phyloP scores from a whole-genome alignment of 1,140 invertebrate species.

The Halictus rubicundus region DNA sequence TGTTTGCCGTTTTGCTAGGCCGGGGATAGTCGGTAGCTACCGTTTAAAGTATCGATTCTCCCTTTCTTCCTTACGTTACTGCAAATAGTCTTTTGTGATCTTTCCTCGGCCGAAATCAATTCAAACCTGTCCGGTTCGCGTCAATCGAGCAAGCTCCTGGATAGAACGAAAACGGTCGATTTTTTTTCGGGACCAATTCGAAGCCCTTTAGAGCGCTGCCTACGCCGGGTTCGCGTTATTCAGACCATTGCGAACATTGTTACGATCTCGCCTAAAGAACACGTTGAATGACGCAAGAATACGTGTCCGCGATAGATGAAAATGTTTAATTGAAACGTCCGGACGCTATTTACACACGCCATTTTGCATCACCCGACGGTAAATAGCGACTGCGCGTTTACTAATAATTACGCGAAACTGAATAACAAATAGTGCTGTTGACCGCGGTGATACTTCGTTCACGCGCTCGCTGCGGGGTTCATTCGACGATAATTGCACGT shows the following conservation, averaged over 20 bases:
- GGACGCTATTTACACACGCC: too few species aligned
- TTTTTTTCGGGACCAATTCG: background rate
- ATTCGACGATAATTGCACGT: too few species aligned
- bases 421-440: too few species aligned
- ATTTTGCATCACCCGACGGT: too few species aligned
- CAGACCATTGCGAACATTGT: background rate
- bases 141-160: background rate
- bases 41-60: constrained; percentile 22
- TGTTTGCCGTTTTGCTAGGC: background rate
- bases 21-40: background rate
- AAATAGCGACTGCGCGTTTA: background rate
- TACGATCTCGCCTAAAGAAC: background rate
- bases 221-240: background rate
- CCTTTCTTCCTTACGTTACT: background rate
- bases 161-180: background rate
- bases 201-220: background rate
- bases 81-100: constrained; percentile 17
- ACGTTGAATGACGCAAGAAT: background rate
- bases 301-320: background rate
- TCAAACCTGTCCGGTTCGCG: background rate
- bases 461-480: too few species aligned
- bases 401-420: background rate
- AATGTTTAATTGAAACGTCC: too few species aligned
- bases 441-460: too few species aligned
- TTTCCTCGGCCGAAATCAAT: background rate